Base-by-base conservation (phyloP, 2,113 vertebrate species). In the Calyptomena viridis region DNA sequence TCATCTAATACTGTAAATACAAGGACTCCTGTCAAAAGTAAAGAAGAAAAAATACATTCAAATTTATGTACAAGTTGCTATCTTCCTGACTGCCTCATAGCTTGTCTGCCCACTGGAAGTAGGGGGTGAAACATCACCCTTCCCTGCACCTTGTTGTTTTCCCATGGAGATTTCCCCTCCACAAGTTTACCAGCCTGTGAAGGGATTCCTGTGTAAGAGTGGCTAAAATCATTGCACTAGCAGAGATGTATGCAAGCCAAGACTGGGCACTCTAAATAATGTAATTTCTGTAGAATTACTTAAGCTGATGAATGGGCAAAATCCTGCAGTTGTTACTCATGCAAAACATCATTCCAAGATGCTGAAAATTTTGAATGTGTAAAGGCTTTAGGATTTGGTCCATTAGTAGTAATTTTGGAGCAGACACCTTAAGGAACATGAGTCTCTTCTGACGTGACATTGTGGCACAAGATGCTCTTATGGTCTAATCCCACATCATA, bases 1-100 rank as follows among this genome's bases (percentile, higher is more conserved):
- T 92, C 78, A 68, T 92, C 63, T 93, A 90, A 89, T 66, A 81
- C 68, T 78, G 64, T 87, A 95, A 96, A 95, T 78, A 93, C 86
- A 90, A 92, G 90, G 83, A 81, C 76, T 89, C 73, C 40, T 96
- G 88, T 93, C 90, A 90, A 92, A 81, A 89, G 37, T 49, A 84
- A 75, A 62, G 72, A 83, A 73, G 27, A 71, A 95, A 90, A 87
- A 93, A 92, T 39, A 39, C 68, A 94, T 95, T 95, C 44, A 96
- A 94, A 96, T 93, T 84, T 93, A 86, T 84, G 56, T 92, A 77
- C 76, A 84, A 60, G 47, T 67, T 89, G 69, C 76, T 89, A 0
- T 94, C 96, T 89, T 64, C 83, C 62, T 95, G 94, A 62, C 76
- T 94, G 69, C 79, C 73, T 95, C 86, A 55, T 87, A 72, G 77